Base-by-base conservation (phyloP, 2,113 vertebrate genomes). In the Podilymbus podiceps region DNA sequence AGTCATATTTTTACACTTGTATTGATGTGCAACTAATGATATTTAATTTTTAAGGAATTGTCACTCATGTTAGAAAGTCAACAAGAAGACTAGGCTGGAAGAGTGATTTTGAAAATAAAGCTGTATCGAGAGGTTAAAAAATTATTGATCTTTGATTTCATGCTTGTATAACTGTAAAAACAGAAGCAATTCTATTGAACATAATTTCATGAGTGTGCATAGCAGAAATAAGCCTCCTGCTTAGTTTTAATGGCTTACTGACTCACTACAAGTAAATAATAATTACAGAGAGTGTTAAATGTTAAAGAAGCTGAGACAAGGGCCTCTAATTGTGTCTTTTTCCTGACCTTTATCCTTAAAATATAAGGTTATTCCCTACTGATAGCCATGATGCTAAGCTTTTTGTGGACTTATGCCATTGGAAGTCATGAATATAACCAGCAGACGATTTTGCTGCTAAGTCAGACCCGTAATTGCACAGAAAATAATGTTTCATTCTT, bases 121-220 rank as follows among this genome's bases (percentile, higher is more conserved):
- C 9, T 85, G 12, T 49, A 90, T 62, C 87, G 76, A 75, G 73
- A 42, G 49, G 80, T 92, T 93, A 92, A 95, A 91, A 95, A 96
- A 89, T 87, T 68, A 90, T 85, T 90, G 83, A 66, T 90, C 40
- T 92, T 85, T 64, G 88, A 87, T 94, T 95, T 94, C 73, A 81
- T 76, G 95, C 80, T 93, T 87, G 10, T 66, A 9, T 78, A 90
- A 81, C 64, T 82, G 64, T 42, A 89, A 93, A 92, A 97, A 24
- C 40, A 89, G 60, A 90, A 89, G 33, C 27, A 89, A 64, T 91
- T 93, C 40, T 77, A 64, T 67, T 93, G 82, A 91, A 71, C 16
- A 64, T 71, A 19, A 78, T 92, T 96, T 96, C 38, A 38, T 56
- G 49, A 84, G 35, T 68, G 23, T 82, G 40, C 62, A 62, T 60